These are phyloP conservation scores for Clivina fossor DNA, from an alignment of 2,888 invertebrate genomes.

Conservation along the genomic window DNA sequence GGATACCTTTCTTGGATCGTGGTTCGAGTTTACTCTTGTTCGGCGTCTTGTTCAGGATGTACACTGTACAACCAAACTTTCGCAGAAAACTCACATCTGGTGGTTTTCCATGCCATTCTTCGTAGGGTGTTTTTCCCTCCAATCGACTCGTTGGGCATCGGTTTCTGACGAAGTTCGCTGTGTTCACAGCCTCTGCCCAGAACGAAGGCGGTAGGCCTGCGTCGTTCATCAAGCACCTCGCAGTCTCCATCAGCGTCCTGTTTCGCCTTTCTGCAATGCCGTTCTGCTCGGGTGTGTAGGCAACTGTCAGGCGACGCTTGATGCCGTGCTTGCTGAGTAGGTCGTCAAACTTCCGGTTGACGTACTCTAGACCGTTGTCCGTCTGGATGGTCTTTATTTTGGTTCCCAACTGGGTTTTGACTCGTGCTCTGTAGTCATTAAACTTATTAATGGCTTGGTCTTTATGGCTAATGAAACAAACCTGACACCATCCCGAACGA, in stretches of 20 bases:
- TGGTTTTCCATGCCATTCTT: slow-evolving; percentile 29
- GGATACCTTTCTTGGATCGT: slow-evolving; percentile 31
- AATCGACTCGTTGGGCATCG: slow-evolving; percentile 38
- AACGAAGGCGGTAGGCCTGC: slow-evolving; percentile 37
- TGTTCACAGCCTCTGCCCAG: slow-evolving; percentile 45
- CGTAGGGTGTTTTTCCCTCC: slow-evolving; percentile 37
- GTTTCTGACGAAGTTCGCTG: slow-evolving; percentile 43
- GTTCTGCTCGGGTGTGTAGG: slow-evolving; percentile 45
- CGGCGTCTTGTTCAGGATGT: slow-evolving; percentile 8
- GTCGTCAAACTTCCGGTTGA: slow-evolving; percentile 37
- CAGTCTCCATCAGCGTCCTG: slow-evolving; percentile 43
- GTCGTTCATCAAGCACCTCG: slow-evolving; percentile 42
- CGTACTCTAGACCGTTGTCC: slow-evolving; percentile 36
- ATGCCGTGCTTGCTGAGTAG: slow-evolving; percentile 40
- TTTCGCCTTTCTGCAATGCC: slow-evolving; percentile 46
- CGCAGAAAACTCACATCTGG: slow-evolving; percentile 36
- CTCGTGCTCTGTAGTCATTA: slow-evolving; percentile 16
- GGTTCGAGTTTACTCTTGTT: slow-evolving; percentile 35
- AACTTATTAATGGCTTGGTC: slow-evolving; percentile 17
- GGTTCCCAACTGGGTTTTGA: slow-evolving; percentile 26
- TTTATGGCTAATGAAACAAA: slow-evolving; percentile 17
- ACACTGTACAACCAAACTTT: slow-evolving; percentile 38
- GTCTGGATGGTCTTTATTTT: slow-evolving; percentile 34
- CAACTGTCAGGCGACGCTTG: slow-evolving; percentile 35
- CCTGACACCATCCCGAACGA: slow-evolving; percentile 23